These are phyloP conservation scores for Celastrina argiolus DNA, from an alignment of 2,888 invertebrate genomes.

Conservation along the genomic window DNA sequence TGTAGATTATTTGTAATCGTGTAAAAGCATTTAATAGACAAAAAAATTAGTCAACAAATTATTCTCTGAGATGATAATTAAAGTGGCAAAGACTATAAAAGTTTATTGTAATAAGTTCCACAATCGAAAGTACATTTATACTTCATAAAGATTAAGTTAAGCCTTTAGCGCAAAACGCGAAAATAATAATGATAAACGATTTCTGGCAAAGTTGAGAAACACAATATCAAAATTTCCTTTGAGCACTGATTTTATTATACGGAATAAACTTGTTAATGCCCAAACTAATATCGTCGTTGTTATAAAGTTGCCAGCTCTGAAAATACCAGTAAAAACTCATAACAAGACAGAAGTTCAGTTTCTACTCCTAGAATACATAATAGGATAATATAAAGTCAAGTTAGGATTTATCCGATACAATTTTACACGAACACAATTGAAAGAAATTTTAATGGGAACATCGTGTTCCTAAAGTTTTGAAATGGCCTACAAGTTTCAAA, in stretches of 20 bases:
- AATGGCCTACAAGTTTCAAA: not conserved
- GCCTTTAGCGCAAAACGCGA: not conserved
- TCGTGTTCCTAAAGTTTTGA: not conserved
- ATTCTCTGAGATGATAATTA: too few relatives aligned
- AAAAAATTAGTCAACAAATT: too few relatives aligned
- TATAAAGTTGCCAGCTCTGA: conserved; percentile 14
- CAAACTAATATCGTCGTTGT: conserved; percentile 16
- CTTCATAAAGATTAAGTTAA: not conserved
- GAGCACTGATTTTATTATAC: not conserved
- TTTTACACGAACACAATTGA: not conserved
- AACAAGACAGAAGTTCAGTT: conserved; percentile 13
- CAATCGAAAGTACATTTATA: not conserved
- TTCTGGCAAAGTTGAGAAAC: not conserved
- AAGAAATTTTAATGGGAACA: not conserved
- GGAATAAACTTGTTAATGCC: not conserved
- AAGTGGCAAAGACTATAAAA: not conserved
- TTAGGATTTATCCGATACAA: not conserved
- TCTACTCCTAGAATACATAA: conserved; percentile 8
- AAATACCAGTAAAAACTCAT: conserved; percentile 11
- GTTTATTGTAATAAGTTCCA: not conserved
- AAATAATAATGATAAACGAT: conserved; percentile 4
- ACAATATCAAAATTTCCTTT: not conserved
- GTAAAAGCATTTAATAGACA: too few relatives aligned
- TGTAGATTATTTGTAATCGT: too few relatives aligned
- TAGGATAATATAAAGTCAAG: conserved; percentile 5